Percentiles rank a stretch among this genome's conserved stretches.
Conservation (phyloP, 1,140 invertebrate species). For the Spodoptera litura region DNA sequence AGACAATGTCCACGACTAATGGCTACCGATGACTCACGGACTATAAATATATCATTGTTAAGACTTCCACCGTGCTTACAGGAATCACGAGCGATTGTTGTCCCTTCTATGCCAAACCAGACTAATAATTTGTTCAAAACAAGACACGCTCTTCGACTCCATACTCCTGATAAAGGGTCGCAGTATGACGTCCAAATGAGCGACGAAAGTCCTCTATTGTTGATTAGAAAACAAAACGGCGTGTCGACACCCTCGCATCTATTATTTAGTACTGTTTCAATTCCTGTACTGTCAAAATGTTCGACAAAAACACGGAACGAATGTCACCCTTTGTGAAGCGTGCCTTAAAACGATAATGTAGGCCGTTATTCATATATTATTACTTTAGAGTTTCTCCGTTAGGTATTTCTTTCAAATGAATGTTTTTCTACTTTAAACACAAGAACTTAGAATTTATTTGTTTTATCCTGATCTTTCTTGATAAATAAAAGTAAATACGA, state of each 20-base stretch:
- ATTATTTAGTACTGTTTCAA: constrained; percentile 78
- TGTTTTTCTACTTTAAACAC: no score
- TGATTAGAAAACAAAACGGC: constrained; percentile 80
- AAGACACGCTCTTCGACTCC: constrained; percentile 57
- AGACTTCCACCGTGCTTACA: constrained; percentile 67
- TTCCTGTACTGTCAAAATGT: constrained; percentile 66
- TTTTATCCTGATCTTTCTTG: no score
- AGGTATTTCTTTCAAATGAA: neutral
- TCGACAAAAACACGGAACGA: constrained; percentile 80
- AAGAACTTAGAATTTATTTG: no score
- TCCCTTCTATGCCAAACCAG: constrained; percentile 81
- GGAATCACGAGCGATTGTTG: constrained; percentile 79
- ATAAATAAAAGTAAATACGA: no score
- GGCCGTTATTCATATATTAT: constrained; percentile 79
- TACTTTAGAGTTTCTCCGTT: constrained; percentile 52
- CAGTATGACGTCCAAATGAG: constrained; percentile 73
- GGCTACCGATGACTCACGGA: constrained; percentile 79
- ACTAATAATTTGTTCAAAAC: constrained; percentile 85
- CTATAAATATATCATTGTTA: constrained; percentile 82
- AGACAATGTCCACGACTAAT: constrained; percentile 78
- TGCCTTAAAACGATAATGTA: constrained; percentile 70
- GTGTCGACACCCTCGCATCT: constrained; percentile 82
- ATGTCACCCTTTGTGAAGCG: constrained; percentile 66
- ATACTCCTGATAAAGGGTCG: constrained; percentile 72
- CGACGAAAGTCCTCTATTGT: constrained; percentile 76